These are phyloP conservation scores for Heterotis niloticus DNA, from an alignment of 2,113 vertebrate genomes.

Conservation along the genomic window DNA sequence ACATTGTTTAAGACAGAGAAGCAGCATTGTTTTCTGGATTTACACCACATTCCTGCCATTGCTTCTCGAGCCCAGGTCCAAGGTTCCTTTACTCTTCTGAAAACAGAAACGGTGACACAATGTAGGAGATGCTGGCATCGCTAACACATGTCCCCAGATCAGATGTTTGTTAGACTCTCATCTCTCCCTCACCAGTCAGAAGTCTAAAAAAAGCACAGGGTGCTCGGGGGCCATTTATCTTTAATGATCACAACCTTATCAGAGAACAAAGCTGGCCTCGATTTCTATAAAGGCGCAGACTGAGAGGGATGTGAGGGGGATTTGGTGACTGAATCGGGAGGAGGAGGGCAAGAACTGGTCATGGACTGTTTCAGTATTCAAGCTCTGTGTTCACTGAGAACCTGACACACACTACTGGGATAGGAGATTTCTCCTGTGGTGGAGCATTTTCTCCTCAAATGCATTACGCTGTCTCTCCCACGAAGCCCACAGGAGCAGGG, in stretches of 20 bases:
- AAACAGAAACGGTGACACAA: background rate
- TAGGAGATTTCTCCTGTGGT: background rate
- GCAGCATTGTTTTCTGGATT: too few species aligned
- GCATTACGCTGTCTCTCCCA: background rate
- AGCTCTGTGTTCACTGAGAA: background rate
- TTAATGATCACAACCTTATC: conserved; percentile 58
- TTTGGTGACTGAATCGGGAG: background rate
- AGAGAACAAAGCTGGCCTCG: conserved; percentile 41
- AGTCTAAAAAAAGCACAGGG: conserved; percentile 29
- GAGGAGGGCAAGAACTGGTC: background rate
- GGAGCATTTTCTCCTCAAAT: background rate
- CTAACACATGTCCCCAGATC: conserved; percentile 4
- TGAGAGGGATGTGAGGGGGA: background rate
- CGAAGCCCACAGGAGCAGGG: background rate
- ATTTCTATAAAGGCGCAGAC: conserved; percentile 47
- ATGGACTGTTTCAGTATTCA: background rate
- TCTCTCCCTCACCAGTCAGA: conserved; percentile 12
- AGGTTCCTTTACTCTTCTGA: background rate
- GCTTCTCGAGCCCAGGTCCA: background rate
- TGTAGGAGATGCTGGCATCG: background rate
- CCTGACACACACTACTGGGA: background rate
- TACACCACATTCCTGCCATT: background rate
- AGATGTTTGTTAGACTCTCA: conserved; percentile 9
- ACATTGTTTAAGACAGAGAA: too few species aligned
- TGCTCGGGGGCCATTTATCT: conserved; percentile 49